Percentiles rank a stretch among this genome's conserved stretches.
Evolutionary conservation across 2,888 invertebrate genomes (phyloP).

Genomic region (Stenchaetothrips biformis): DNA sequence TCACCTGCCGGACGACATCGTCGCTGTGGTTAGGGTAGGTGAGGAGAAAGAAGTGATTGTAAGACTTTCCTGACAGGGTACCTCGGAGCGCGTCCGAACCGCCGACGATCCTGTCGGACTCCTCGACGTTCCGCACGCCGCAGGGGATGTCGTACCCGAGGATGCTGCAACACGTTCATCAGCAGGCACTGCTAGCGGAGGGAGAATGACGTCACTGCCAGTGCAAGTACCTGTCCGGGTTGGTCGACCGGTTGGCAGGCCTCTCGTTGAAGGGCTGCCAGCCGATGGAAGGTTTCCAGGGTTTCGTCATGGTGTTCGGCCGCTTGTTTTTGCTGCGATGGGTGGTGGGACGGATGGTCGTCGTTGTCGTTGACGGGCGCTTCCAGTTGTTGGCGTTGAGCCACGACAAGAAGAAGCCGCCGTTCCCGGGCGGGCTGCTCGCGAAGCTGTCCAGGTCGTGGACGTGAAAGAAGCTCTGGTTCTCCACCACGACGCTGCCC

Average conservation of each 20-base stretch:
- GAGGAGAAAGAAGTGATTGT: not conserved
- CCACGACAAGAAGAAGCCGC: not conserved
- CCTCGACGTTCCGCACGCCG: not conserved
- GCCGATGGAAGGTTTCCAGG: too few relatives aligned
- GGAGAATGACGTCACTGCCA: not conserved
- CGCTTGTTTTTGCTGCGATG: too few relatives aligned
- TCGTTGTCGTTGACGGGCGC: not conserved
- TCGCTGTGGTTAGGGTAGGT: not conserved
- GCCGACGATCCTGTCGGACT: slow-evolving; percentile 9
- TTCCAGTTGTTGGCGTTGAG: not conserved
- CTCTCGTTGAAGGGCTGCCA: too few relatives aligned
- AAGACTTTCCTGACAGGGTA: not conserved
- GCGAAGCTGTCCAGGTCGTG: not conserved
- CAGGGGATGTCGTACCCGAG: slow-evolving; percentile 6
- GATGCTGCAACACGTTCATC: not conserved
- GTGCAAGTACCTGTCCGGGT: not conserved
- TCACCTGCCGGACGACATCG: slow-evolving; percentile 37
- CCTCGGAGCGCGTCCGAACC: not conserved
- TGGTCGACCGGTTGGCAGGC: not conserved
- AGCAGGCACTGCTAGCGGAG: not conserved
- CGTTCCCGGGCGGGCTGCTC: not conserved
- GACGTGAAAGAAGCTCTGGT: not conserved
- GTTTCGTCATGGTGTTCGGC: too few relatives aligned
- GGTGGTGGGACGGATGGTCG: not conserved
- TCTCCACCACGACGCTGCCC: not conserved